Evolutionary conservation across 2,113 vertebrate genomes (phyloP), one percentile per base, ranked within the genome.

Genomic region (Ailurus styani): DNA sequence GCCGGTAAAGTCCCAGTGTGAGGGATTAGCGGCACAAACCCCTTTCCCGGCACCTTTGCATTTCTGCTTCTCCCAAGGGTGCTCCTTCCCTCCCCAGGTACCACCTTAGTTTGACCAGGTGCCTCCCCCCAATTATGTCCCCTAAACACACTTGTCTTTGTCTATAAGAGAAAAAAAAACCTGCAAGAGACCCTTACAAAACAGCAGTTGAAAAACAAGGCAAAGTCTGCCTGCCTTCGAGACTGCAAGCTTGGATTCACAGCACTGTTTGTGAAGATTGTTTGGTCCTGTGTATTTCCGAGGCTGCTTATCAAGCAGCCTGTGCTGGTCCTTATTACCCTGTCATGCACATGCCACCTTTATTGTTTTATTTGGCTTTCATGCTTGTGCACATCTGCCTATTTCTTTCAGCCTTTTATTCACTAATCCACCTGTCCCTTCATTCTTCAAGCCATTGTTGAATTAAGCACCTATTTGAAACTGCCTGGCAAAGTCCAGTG

Each of bases 11-110:
- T 91, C 94, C 11, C 0, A 1, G 84, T 1, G 62, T 52, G 95
- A 93, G 60, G 91, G 91, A 97, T 97, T 95, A 98, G 73, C 66
- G 0, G 15, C 20, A 17, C n/a, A 77, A 7, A 75, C 66, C 94
- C 54, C 86, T 79, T 66, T 93, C 91, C 47, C 0, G 0, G 47
- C 45, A 4, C 84, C 90, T 70, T 18, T 21, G 21, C 42, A 4
- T 91, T 54, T 97, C 88, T 95, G 77, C 47, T 29, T 10, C 78
- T 91, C 78, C 52, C 54, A 8, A 79, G 82, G 73, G 66, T 14
- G n/a, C 72, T 2, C 45, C 60, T 52, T 87, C 50, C 47, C 60
- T 47, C 83, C 40, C 64, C 21, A 17, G 54, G 68, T 12, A 10
- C 92, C 2, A 0, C 52, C 34, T 68, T 54, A 42, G 94, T n/a